Conservation (phyloP, 2,797 vertebrate genomes). For the Poecilia velifera region DNA sequence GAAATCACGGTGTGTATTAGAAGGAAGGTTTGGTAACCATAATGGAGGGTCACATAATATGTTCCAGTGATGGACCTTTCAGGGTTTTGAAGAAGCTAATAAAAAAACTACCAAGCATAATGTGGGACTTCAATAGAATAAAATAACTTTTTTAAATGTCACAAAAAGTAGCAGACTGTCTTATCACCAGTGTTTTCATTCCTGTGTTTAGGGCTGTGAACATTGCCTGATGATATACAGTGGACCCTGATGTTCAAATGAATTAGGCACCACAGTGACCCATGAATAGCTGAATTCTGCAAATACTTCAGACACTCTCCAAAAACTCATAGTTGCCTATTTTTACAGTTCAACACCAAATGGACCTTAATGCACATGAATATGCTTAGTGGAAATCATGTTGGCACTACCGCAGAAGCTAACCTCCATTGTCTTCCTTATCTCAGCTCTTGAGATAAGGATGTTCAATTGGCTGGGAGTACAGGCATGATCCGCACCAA, state of each 20-base stretch:
- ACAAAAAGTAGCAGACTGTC: background rate
- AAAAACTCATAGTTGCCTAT: background rate
- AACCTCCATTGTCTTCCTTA: background rate
- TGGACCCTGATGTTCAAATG: background rate
- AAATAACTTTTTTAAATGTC: background rate
- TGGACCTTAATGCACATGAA: background rate
- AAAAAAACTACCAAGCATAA: background rate
- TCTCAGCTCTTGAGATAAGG: background rate
- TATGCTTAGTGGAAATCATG: background rate
- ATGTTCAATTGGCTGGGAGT: background rate
- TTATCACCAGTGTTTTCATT: background rate
- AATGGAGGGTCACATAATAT: slow-evolving; percentile 6
- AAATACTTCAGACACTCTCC: background rate
- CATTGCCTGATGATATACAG: background rate
- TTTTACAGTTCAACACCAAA: background rate
- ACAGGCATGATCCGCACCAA: background rate
- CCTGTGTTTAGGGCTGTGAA: background rate
- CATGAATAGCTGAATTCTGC: background rate
- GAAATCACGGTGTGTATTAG: slow-evolving; percentile 29
- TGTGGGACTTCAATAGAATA: background rate
- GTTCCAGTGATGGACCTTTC: background rate
- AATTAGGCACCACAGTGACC: background rate
- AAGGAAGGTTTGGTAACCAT: background rate
- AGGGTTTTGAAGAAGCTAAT: background rate
- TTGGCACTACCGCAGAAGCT: background rate